Evolutionary conservation across 2,888 invertebrate genomes (phyloP).

Genomic region (Mimas tiliae): DNA sequence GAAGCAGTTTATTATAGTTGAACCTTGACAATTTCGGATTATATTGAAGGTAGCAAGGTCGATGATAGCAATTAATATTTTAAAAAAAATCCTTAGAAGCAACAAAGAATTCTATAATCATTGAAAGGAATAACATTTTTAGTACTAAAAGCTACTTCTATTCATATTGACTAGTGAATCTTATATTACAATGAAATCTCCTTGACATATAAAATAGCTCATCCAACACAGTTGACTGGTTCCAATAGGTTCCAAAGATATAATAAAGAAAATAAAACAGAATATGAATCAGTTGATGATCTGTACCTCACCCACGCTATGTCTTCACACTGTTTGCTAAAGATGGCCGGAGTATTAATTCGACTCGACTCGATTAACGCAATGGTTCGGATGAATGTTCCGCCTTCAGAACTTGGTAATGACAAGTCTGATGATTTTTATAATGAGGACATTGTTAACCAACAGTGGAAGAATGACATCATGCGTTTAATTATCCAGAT

Average conservation of each 20-base stretch:
- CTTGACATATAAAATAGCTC: neutral
- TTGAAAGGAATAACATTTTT: neutral
- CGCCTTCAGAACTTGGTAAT: constrained; percentile 25
- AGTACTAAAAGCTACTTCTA: neutral
- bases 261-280: neutral
- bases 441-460: constrained; percentile 1
- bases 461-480: neutral
- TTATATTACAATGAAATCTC: neutral
- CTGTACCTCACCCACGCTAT: constrained; percentile 27
- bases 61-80: too few relatives aligned
- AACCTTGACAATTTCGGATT: too few relatives aligned
- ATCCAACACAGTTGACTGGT: neutral
- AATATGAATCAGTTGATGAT: constrained; percentile 19
- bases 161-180: neutral
- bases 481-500: neutral
- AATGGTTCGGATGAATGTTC: constrained; percentile 33
- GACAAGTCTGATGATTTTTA: constrained; percentile 26
- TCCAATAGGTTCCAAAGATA: neutral
- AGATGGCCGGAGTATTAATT: constrained; percentile 48
- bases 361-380: constrained; percentile 44
- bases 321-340: constrained; percentile 47
- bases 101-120: too few relatives aligned
- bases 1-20: too few relatives aligned
- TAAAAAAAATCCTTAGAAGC: too few relatives aligned
- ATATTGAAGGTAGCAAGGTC: too few relatives aligned